Evolutionary conservation across 2,888 invertebrate genomes (phyloP).

Genomic region (Phengaris arion): DNA sequence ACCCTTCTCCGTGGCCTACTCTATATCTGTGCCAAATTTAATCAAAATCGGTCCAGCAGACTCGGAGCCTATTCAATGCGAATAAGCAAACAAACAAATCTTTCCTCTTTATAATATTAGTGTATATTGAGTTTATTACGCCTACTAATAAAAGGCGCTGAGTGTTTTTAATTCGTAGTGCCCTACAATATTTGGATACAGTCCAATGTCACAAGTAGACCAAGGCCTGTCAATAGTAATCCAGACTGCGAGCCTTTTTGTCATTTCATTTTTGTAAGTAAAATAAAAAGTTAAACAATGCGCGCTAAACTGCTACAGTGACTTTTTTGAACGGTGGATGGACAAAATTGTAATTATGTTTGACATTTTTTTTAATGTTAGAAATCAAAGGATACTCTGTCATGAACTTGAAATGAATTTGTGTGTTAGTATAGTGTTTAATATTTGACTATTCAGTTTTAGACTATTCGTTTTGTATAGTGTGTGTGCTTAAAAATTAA

Average conservation of each 20-base stretch:
- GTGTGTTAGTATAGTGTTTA: neutral
- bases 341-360: neutral
- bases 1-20: too few species aligned
- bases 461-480: neutral
- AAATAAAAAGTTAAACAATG: neutral
- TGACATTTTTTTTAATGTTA: neutral
- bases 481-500: neutral
- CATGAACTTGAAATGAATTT: neutral
- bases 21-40: too few species aligned
- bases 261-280: conserved; percentile 8
- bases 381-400: neutral
- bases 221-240: conserved; percentile 3
- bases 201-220: conserved; percentile 23
- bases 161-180: conserved; percentile 20
- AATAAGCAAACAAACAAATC: too few species aligned
- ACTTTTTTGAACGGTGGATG: neutral
- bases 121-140: neutral
- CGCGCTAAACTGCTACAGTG: neutral
- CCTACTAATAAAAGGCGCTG: neutral
- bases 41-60: too few species aligned
- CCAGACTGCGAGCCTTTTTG: neutral
- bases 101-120: neutral
- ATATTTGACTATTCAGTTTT: too few species aligned
- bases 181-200: conserved; percentile 12
- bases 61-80: too few species aligned